Evolutionary conservation across 2,888 invertebrate species (phyloP).

Genomic region (Pecten maximus): DNA sequence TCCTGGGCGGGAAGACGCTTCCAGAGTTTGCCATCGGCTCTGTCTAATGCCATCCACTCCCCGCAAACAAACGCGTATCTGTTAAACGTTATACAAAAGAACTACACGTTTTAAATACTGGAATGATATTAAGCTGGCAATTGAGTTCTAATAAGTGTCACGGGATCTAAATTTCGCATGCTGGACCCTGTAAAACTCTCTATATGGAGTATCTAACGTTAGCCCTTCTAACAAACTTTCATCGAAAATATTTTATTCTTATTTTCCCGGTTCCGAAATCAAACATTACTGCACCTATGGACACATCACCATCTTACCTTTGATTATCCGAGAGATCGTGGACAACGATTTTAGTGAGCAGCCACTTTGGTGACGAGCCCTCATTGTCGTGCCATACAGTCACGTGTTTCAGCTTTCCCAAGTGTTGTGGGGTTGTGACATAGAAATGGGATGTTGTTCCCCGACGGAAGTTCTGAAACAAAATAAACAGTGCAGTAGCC

Average conservation of each 20-base stretch:
- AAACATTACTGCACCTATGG: no score
- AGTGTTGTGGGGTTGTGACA: constrained; percentile 53
- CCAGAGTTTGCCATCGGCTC: not conserved
- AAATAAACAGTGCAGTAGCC: no score
- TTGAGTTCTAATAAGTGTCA: no score
- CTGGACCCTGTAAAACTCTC: no score
- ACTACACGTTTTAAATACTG: no score
- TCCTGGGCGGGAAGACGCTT: not conserved
- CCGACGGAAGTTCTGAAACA: constrained; percentile 63
- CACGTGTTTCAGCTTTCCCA: constrained; percentile 60
- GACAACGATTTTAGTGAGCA: constrained; percentile 61
- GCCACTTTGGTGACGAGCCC: constrained; percentile 59
- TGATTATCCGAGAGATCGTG: constrained; percentile 56
- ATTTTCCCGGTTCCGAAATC: no score
- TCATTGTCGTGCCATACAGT: constrained; percentile 65
- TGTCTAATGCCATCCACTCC: not conserved
- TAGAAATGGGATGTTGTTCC: constrained; percentile 64
- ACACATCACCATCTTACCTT: constrained; percentile 59
- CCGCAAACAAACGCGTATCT: not conserved
- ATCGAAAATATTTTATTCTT: no score
- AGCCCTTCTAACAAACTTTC: no score
- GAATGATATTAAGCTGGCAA: no score
- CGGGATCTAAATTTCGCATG: no score
- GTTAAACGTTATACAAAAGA: not conserved
- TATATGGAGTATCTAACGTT: no score